Base-by-base conservation (phyloP, 2,888 invertebrate species). In the Drosophila atripex region DNA sequence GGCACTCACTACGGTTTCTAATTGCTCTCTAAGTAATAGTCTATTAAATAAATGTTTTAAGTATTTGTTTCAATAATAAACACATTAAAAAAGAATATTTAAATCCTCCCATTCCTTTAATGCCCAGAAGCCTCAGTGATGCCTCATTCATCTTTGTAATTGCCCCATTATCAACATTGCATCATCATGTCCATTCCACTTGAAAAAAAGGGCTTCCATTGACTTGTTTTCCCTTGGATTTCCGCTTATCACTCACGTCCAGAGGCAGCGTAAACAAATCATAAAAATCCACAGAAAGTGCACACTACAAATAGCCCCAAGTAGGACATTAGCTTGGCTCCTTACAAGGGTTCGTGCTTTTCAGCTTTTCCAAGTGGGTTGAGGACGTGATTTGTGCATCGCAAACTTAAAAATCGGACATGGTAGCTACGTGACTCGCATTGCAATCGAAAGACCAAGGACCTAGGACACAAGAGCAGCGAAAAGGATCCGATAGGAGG, bases 1-100 rank as follows among this genome's bases (percentile, higher is more conserved):
- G 93, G 93, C 76, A 93, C 93, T 75, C 93, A 93, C 76, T 95
- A 94, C 91, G 94, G 93, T 79, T 95, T 93, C 93, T 95, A 93
- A 49, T 11, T 7, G 7, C 8, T 12, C 5, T 21, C 12, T 35
- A 23, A 41, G 14, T 30, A 35, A 41, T 39, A 25, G 35, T 8
- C 45, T 35, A 30, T 12, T 38, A 12, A 21, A 21, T 43, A 43
- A 43, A 43, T 11, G 6, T 43, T 35, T 35, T 8, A 23, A 23
- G 21, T 23, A 23, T 23, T 23, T 23, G 21, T 23, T 23, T 23
- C 4, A 41, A 18, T 14, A 18, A 41, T 41, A 18, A n/a, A 35
- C 35, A 3, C n/a, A n/a, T n/a, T 35, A 35, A 12, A 35, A 35
- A 1, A 35, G 11, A n/a, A n/a, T 35, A 35, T 12, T 12, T n/a